Evolutionary conservation across 2,797 vertebrate genomes (phyloP).

Genomic region (Tolypeutes matacus): DNA sequence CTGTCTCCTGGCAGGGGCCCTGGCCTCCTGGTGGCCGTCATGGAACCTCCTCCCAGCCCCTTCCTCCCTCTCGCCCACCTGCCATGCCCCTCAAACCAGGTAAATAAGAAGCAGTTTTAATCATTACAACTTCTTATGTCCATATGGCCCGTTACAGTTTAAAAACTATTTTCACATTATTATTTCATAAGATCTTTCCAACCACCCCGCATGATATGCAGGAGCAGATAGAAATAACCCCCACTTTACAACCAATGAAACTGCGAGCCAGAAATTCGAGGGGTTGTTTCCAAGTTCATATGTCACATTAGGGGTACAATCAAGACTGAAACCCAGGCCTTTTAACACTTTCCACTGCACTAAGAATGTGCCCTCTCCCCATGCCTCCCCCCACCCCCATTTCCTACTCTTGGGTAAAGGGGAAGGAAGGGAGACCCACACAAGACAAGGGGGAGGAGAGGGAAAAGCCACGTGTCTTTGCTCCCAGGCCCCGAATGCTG

Average conservation of each 20-base stretch:
- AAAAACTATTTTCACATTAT: background rate
- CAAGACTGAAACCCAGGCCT: background rate
- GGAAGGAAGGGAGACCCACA: slow-evolving; percentile 26
- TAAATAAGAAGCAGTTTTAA: background rate
- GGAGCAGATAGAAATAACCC: slow-evolving; percentile 67
- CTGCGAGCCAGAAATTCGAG: slow-evolving; percentile 62
- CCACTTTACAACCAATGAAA: slow-evolving; percentile 64
- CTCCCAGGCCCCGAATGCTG: slow-evolving; percentile 83
- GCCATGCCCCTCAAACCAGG: background rate
- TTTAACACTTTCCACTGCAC: background rate
- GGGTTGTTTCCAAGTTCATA: slow-evolving; percentile 62
- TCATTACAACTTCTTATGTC: background rate
- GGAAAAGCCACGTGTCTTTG: slow-evolving; percentile 72
- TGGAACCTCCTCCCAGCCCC: background rate
- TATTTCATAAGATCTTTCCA: slow-evolving; percentile 41
- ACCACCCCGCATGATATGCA: background rate
- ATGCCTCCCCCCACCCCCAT: background rate
- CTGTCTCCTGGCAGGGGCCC: background rate
- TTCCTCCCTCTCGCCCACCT: too few species aligned
- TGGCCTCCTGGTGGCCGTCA: background rate
- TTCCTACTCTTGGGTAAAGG: slow-evolving; percentile 28
- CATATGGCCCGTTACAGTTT: background rate
- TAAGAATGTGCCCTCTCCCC: background rate
- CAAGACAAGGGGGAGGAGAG: slow-evolving; percentile 25
- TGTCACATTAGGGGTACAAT: background rate